Evolutionary conservation across 2,888 invertebrate genomes (phyloP).

Genomic region (Trachelus stipa): DNA sequence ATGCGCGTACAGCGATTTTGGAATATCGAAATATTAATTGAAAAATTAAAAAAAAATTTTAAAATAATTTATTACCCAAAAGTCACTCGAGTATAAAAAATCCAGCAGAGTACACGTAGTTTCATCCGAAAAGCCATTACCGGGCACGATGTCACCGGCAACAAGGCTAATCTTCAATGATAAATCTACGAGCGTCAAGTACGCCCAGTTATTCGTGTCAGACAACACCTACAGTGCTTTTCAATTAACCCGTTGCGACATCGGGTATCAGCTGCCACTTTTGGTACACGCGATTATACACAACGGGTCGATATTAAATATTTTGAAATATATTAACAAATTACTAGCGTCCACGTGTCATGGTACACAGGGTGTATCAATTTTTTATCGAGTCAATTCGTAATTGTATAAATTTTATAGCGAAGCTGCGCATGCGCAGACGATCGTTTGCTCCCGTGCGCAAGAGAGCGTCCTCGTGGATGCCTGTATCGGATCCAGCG

Average conservation of each 20-base stretch:
- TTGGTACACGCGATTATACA: neutral
- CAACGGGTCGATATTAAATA: too few relatives aligned
- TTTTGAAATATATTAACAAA: neutral
- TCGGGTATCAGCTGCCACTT: neutral
- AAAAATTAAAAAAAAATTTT: too few relatives aligned
- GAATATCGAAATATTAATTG: neutral
- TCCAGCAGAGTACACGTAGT: neutral
- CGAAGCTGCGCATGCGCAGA: too few relatives aligned
- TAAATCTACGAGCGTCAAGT: neutral
- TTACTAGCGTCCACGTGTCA: neutral
- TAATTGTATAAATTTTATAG: too few relatives aligned
- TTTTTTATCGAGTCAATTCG: neutral
- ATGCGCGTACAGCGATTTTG: fast-evolving
- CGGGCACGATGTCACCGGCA: neutral
- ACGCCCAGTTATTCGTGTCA: neutral
- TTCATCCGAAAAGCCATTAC: neutral
- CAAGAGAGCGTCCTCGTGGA: too few relatives aligned
- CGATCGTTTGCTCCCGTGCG: too few relatives aligned
- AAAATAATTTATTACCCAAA: neutral
- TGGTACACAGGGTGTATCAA: neutral
- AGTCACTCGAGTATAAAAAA: neutral
- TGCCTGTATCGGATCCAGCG: neutral
- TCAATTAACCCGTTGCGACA: neutral
- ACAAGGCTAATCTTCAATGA: neutral
- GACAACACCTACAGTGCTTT: neutral